Percentiles rank a stretch among this genome's conserved stretches.
These are phyloP conservation scores for Phyto melanocephala DNA, from an alignment of 2,888 invertebrate species.

Conservation along the genomic window DNA sequence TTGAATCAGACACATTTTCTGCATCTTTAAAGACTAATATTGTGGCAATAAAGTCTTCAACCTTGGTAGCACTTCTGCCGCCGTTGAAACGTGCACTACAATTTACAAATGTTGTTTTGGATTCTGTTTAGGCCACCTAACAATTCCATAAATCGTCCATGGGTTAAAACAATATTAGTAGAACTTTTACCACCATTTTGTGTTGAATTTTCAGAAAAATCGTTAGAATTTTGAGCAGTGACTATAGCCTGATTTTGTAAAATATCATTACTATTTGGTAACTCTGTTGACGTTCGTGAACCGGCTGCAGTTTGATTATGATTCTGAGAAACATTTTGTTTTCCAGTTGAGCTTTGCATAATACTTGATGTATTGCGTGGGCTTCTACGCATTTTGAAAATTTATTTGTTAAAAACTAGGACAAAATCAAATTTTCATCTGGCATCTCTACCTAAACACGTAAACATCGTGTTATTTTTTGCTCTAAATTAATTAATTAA, in stretches of 20 bases:
- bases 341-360: background rate
- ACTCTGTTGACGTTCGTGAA: background rate
- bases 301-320: background rate
- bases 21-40: no score
- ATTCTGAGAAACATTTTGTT: background rate
- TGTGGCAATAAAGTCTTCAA: no score
- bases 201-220: no score
- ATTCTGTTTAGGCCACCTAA: background rate
- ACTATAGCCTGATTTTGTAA: background rate
- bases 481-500: no score
- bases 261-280: background rate
- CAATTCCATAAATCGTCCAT: no score
- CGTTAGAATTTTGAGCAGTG: background rate
- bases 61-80: no score
- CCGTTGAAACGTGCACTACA: constrained; percentile 35
- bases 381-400: no score
- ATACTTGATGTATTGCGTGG: no score
- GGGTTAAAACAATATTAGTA: background rate
- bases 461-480: no score
- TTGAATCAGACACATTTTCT: no score
- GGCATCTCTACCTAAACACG: no score
- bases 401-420: no score
- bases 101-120: constrained; percentile 14
- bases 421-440: background rate
- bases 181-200: background rate